A percentile compares a stretch with the other conserved stretches of the same genome.
phyloP scores from a whole-genome alignment of 2,113 vertebrate genomes.

The Prunella himalayana region DNA sequence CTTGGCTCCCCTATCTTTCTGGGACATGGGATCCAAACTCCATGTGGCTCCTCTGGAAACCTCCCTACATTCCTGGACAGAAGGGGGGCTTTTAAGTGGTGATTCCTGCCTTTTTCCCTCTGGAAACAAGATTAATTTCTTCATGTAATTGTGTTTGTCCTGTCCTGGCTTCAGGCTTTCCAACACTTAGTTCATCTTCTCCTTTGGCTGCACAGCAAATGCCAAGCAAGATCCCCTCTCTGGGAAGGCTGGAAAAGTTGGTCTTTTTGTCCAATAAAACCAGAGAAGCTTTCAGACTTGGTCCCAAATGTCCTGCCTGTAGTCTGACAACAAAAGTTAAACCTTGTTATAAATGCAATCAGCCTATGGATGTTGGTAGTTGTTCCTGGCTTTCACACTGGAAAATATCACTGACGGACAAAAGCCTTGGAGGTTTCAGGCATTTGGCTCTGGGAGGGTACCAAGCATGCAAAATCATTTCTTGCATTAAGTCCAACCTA shows the following conservation, averaged over 20 bases:
- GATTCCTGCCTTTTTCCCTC: not conserved
- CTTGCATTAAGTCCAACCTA: not conserved
- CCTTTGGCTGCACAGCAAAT: not conserved
- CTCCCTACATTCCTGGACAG: not conserved
- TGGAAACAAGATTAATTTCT: slow-evolving; percentile 4
- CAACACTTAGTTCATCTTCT: not conserved
- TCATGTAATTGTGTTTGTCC: not conserved
- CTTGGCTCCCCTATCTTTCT: not conserved
- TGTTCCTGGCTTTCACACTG: not conserved
- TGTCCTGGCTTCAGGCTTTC: not conserved
- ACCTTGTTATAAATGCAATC: not conserved
- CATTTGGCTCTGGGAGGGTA: not conserved
- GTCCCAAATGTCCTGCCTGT: not conserved
- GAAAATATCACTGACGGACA: slow-evolving; percentile 17
- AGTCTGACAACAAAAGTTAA: not conserved
- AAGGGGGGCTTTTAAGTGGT: not conserved
- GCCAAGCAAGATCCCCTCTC: not conserved
- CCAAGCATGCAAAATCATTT: not conserved
- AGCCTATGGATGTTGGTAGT: not conserved
- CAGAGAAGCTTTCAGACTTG: not conserved
- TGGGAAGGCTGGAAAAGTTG: not conserved
- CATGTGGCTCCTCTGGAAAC: not conserved
- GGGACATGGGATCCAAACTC: not conserved
- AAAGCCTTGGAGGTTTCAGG: not conserved
- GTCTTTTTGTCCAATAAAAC: not conserved